Percentiles rank a stretch among this genome's conserved stretches.
Evolutionary conservation across 2,113 vertebrate genomes (phyloP).

Genomic region (Pampusana beccarii): DNA sequence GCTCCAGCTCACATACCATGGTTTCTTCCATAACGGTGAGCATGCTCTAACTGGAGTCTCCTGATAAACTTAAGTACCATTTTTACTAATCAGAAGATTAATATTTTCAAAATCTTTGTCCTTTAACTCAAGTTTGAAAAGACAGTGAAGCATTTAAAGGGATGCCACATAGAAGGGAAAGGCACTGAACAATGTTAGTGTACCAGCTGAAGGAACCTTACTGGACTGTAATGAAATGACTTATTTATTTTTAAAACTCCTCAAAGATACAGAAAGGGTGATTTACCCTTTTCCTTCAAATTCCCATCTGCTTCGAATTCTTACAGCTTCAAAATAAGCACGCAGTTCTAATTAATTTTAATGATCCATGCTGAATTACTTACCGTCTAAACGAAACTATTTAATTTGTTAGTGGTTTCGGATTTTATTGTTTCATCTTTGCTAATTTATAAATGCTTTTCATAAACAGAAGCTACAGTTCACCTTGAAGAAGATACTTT

Average conservation of each 20-base stretch:
- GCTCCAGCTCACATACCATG: neutral
- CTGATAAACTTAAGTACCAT: neutral
- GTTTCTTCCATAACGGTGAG: neutral
- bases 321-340: conserved; percentile 31
- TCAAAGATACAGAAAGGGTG: neutral
- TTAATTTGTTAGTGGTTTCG: neutral
- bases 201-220: conserved; percentile 1
- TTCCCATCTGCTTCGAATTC: conserved; percentile 57
- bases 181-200: neutral
- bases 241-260: conserved; percentile 28
- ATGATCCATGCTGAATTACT: conserved; percentile 37
- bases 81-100: neutral
- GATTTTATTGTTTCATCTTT: conserved; percentile 10
- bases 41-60: neutral
- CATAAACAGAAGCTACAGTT: neutral
- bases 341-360: conserved; percentile 57
- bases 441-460: neutral
- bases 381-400: neutral
- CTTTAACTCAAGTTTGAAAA: neutral
- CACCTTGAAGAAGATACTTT: conserved; percentile 1
- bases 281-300: conserved; percentile 26
- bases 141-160: neutral
- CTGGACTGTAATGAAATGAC: neutral
- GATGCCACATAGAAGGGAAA: neutral
- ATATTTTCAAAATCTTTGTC: conserved; percentile 1